Evolutionary conservation across 2,888 invertebrate species (phyloP).

Genomic region (Drosophila macrospina): DNA sequence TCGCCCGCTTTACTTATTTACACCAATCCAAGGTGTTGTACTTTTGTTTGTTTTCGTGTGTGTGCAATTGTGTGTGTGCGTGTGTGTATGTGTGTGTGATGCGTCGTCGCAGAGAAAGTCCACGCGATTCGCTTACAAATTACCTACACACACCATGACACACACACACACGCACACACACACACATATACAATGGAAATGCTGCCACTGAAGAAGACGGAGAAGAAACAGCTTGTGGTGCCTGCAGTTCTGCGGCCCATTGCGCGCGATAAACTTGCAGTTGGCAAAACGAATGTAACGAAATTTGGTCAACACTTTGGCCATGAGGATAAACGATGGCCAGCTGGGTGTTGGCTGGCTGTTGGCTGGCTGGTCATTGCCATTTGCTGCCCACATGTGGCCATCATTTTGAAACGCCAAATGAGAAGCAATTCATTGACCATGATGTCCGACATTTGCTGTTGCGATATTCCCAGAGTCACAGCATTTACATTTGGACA

Average conservation of each 20-base stretch:
- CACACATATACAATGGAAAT: conserved; percentile 3
- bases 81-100: conserved; percentile 33
- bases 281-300: conserved; percentile 54
- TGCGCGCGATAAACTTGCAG: conserved; percentile 77
- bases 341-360: conserved; percentile 9
- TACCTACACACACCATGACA: conserved; percentile 33
- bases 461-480: conserved; percentile 47
- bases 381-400: conserved; percentile 77
- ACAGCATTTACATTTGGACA: conserved; percentile 51
- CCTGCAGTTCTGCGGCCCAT: conserved; percentile 52
- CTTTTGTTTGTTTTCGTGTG: conserved; percentile 27
- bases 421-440: conserved; percentile 81
- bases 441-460: conserved; percentile 75
- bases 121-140: conserved; percentile 75
- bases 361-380: conserved; percentile 20
- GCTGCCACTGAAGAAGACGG: conserved; percentile 21
- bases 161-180: conserved; percentile 11
- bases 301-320: conserved; percentile 76
- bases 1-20: conserved; percentile 67
- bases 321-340: conserved; percentile 52
- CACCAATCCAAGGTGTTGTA: conserved; percentile 68
- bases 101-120: conserved; percentile 42
- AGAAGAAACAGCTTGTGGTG: conserved; percentile 37
- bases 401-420: conserved; percentile 80
- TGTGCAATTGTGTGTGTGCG: conserved; percentile 18